A percentile compares a stretch with the other conserved stretches of the same genome.
Conservation (phyloP, 2,797 vertebrate genomes). For the Anas capensis region DNA sequence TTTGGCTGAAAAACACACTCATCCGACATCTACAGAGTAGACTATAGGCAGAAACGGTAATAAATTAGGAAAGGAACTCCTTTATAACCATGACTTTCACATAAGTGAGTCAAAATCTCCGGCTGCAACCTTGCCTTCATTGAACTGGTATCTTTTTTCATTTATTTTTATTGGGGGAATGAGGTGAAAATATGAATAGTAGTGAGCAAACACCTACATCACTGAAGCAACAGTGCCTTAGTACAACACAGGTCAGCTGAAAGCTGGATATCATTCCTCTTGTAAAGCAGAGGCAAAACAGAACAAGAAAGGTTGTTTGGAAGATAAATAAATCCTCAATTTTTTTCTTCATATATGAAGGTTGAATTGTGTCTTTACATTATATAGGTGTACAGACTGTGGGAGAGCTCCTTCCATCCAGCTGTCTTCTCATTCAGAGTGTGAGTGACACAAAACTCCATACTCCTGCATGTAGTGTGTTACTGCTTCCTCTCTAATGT, state of each 20-base stretch:
- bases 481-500: not conserved
- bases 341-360: not conserved
- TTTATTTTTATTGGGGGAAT: not conserved
- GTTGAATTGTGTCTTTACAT: not conserved
- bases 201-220: not conserved
- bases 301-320: not conserved
- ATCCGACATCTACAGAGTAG: not conserved
- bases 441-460: not conserved
- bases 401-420: not conserved
- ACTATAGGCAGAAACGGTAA: not conserved
- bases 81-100: not conserved
- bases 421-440: not conserved
- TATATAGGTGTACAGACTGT: fast-evolving
- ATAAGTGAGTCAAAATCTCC: not conserved
- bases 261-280: not conserved
- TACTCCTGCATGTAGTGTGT: not conserved
- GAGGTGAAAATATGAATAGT: not conserved
- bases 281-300: not conserved
- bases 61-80: not conserved
- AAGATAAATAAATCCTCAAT: not conserved
- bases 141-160: not conserved
- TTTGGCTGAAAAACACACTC: not conserved
- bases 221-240: not conserved
- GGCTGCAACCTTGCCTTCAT: not conserved
- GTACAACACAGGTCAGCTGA: not conserved